Conservation (phyloP, 2,888 invertebrate genomes). For the Ochlodes sylvanus region DNA sequence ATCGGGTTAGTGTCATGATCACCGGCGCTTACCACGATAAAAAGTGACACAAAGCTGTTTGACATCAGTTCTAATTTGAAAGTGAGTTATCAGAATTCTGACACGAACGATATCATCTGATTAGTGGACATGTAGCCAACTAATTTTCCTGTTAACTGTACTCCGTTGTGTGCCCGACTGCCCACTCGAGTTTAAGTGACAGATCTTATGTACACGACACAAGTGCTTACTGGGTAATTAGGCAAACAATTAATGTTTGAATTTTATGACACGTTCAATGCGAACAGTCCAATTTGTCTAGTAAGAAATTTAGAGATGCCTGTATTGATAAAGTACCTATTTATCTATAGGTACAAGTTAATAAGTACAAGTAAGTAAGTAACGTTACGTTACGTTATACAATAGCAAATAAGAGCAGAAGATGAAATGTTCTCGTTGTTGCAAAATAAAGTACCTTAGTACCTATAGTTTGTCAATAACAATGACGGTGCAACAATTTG, state of each 20-base stretch:
- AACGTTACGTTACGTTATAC: no score
- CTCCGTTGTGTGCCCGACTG: background rate
- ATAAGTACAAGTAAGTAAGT: no score
- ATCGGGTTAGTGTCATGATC: background rate
- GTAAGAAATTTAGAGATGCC: no score
- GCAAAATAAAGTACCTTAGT: no score
- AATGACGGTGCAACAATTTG: slow-evolving; percentile 30
- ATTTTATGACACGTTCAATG: no score
- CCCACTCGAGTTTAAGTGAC: slow-evolving; percentile 6
- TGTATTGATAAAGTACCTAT: no score
- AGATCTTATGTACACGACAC: background rate
- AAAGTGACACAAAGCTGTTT: slow-evolving; percentile 6
- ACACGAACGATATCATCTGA: slow-evolving; percentile 20
- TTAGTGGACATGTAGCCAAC: slow-evolving; percentile 1
- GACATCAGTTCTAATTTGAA: slow-evolving; percentile 13
- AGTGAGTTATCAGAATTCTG: slow-evolving; percentile 15
- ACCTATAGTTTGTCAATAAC: slow-evolving; percentile 30
- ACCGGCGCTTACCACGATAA: background rate
- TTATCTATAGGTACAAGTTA: no score
- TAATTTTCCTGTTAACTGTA: slow-evolving; percentile 13
- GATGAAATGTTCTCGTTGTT: no score
- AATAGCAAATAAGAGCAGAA: no score
- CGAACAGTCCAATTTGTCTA: no score
- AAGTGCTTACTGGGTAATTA: no score
- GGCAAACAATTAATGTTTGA: no score